Evolutionary conservation across 35 echinoderm and acorn worm genomes (phyloP), one percentile per base, ranked within the genome.

Genomic region (Eucidaris tribuloides): DNA sequence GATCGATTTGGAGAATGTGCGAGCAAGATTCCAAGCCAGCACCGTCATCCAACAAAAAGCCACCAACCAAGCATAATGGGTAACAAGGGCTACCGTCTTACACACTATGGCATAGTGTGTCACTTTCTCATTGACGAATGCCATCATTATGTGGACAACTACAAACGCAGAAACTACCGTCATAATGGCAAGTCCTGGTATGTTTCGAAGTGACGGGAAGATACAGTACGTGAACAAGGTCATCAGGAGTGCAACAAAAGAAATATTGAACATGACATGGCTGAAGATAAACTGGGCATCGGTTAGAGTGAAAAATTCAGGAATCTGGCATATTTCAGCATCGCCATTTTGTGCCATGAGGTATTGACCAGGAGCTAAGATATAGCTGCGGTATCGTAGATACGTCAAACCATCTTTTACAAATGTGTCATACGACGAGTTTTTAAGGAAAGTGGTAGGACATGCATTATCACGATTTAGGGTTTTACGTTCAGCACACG

Each of bases 21-120:
- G 58, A n/a, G 54, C 48, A 15, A 82, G 46, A 20, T 82, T 79
- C 45, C 62, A 82, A 3, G 87, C 79, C 2, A 82, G 46, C 34
- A 44, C 48, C 3, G 39, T 81, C 77, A 82, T 89, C 87, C 87
- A 89, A 1, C 30, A 22, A 68, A 89, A 89, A 1, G 60, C 45
- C 7, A 66, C n/a, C 4, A 89, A 50, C 78, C 60, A 82, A 7
- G 43, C 7, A 42, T 89, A 89, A 58, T 89, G 87, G 0, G 62
- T 42, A 6, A 82, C n/a, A 18, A 89, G 23, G 24, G 87, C 87
- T 11, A 82, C 33, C 7, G 79, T 35, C 19, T 17, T 57, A 46
- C 87, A 89, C 3, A 87, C 20, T 36, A 28, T 36, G 24, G 6
- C 32, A 71, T 14, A 1, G 1, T 71, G 29, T 32, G n/a, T 71